Conservation (phyloP, 1,140 invertebrate genomes). For the Drosophila orosa region DNA sequence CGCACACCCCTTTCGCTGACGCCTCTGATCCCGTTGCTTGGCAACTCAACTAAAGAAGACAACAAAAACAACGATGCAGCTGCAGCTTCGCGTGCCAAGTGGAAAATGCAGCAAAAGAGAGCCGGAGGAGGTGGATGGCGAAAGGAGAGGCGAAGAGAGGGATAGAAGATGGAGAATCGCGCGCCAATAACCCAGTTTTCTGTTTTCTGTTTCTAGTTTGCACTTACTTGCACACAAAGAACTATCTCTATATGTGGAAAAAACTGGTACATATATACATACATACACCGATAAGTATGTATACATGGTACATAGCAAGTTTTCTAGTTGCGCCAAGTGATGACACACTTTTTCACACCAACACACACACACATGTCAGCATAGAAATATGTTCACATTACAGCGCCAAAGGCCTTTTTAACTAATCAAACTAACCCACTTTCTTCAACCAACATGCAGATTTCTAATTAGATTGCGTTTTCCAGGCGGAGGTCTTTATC, state of each 20-base stretch:
- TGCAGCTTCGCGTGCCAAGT: slow-evolving; percentile 63
- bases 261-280: slow-evolving; percentile 20
- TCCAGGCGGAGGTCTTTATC: slow-evolving; percentile 50
- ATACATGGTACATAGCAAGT: slow-evolving; percentile 58
- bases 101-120: slow-evolving; percentile 43
- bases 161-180: slow-evolving; percentile 37
- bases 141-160: slow-evolving; percentile 1
- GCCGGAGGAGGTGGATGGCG: slow-evolving; percentile 1
- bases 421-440: slow-evolving; percentile 70
- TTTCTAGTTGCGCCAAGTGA: slow-evolving; percentile 72
- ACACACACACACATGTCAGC: slow-evolving; percentile 9
- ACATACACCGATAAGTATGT: slow-evolving; percentile 11
- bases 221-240: slow-evolving; percentile 60
- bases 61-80: slow-evolving; percentile 45
- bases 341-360: slow-evolving; percentile 66
- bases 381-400: slow-evolving; percentile 22
- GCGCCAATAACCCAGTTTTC: slow-evolving; percentile 79
- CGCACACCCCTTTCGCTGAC: slow-evolving; percentile 6
- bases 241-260: slow-evolving; percentile 23
- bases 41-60: slow-evolving; percentile 37
- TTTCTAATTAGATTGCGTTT: slow-evolving; percentile 74
- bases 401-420: slow-evolving; percentile 21
- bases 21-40: slow-evolving; percentile 44
- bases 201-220: slow-evolving; percentile 73
- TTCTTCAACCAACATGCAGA: slow-evolving; percentile 61